Conservation (phyloP, 2,888 invertebrate genomes). For the Rapana venosa region DNA sequence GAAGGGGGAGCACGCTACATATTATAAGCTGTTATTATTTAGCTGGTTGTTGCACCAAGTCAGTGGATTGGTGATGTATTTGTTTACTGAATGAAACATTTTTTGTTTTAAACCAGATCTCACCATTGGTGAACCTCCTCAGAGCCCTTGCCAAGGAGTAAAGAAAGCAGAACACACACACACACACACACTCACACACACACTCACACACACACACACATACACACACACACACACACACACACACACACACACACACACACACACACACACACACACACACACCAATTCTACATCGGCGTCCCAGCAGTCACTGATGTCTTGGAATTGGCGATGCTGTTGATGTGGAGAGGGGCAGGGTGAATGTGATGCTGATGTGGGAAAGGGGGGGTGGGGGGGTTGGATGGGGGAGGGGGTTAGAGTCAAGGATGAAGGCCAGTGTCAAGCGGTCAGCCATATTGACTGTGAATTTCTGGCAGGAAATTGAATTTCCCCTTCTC, state of each 20-base stretch:
- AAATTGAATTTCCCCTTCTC: neutral
- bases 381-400: neutral
- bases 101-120: too few species aligned
- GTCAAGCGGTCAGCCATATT: neutral
- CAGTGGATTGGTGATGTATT: too few species aligned
- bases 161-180: neutral
- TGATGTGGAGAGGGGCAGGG: too few species aligned
- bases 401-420: neutral
- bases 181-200: neutral
- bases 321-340: too few species aligned
- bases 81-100: too few species aligned
- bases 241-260: conserved; percentile 14
- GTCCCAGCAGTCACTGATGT: neutral
- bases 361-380: too few species aligned
- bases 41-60: too few species aligned
- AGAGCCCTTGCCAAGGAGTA: neutral
- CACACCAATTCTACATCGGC: neutral
- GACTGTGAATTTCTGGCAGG: conserved; percentile 12
- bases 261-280: neutral
- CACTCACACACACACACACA: neutral
- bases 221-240: neutral
- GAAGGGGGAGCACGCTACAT: too few species aligned
- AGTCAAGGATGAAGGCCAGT: neutral
- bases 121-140: too few species aligned
- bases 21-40: too few species aligned